phyloP scores from a whole-genome alignment of 2,797 vertebrate genomes.

The Chiloscyllium punctatum region DNA sequence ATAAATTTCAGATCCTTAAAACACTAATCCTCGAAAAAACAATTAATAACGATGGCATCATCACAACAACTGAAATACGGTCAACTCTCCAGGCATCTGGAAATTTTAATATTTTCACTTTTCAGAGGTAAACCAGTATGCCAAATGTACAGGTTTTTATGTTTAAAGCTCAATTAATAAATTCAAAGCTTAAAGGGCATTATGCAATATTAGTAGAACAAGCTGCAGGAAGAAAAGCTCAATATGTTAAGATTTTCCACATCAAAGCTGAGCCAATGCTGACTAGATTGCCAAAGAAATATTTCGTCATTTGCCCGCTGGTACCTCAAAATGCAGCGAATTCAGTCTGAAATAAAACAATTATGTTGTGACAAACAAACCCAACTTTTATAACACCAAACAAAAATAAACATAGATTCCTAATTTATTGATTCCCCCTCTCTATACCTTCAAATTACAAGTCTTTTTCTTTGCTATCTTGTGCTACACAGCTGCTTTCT shows the following conservation, averaged over 20 bases:
- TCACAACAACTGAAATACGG: neutral
- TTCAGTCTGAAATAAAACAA: neutral
- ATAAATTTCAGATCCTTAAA: too few species aligned
- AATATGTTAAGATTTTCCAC: neutral
- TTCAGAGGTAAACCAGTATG: neutral
- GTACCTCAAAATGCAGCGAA: neutral
- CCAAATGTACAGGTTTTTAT: neutral
- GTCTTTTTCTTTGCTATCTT: neutral
- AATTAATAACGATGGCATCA: too few species aligned
- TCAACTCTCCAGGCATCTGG: neutral
- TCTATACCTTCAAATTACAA: neutral
- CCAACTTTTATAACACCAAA: neutral
- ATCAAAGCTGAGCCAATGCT: too few species aligned
- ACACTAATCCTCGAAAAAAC: too few species aligned
- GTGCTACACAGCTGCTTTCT: neutral
- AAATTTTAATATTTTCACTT: neutral
- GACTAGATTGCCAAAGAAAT: neutral
- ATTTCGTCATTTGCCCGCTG: neutral
- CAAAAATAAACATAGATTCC: neutral
- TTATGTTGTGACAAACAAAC: neutral
- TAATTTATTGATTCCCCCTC: neutral
- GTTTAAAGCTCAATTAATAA: neutral
- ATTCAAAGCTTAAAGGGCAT: neutral
- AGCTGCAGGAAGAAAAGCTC: neutral
- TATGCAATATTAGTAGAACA: neutral